Percentiles rank a stretch among this genome's conserved stretches.
phyloP scores from a whole-genome alignment of 2,888 invertebrate genomes.

The Drosophila meridiana region DNA sequence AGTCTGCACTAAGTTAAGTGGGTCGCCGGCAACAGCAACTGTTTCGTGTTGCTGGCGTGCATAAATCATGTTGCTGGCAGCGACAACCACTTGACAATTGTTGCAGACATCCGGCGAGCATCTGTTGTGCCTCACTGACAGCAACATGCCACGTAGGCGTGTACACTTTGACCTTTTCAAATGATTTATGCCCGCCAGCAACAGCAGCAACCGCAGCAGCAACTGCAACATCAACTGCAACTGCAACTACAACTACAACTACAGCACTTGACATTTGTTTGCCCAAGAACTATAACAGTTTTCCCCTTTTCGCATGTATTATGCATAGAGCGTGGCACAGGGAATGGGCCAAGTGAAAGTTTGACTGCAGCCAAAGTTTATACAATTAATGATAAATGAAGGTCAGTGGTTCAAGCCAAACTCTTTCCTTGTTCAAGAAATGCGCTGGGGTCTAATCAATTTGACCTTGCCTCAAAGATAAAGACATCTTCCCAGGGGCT shows the following conservation, averaged over 20 bases:
- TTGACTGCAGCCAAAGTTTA: slow-evolving; percentile 33
- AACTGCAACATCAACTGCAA: slow-evolving; percentile 29
- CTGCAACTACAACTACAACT: slow-evolving; percentile 37
- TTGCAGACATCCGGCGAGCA: slow-evolving; percentile 64
- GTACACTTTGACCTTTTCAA: slow-evolving; percentile 67
- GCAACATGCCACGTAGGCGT: slow-evolving; percentile 60
- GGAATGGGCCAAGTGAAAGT: slow-evolving; percentile 56
- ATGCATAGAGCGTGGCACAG: slow-evolving; percentile 27
- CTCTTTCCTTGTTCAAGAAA: slow-evolving; percentile 12
- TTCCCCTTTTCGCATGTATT: slow-evolving; percentile 29
- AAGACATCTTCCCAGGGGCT: slow-evolving; percentile 7
- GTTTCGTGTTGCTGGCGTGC: slow-evolving; percentile 42
- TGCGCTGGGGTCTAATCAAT: slow-evolving; percentile 48
- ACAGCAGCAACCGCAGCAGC: slow-evolving; percentile 37
- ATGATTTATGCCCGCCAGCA: slow-evolving; percentile 68
- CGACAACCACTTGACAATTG: slow-evolving; percentile 65
- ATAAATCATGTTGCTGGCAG: slow-evolving; percentile 64
- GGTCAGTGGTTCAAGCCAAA: slow-evolving; percentile 39
- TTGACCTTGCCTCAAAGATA: slow-evolving; percentile 49
- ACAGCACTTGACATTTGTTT: slow-evolving; percentile 61
- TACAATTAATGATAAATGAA: slow-evolving; percentile 55
- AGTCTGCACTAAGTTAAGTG: slow-evolving; percentile 27
- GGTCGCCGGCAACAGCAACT: slow-evolving; percentile 39
- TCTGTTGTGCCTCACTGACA: slow-evolving; percentile 56
- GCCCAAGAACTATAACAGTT: slow-evolving; percentile 35